Evolutionary conservation across 2,888 invertebrate genomes (phyloP), one percentile per base, ranked within the genome.

Genomic region (Pocota personata): DNA sequence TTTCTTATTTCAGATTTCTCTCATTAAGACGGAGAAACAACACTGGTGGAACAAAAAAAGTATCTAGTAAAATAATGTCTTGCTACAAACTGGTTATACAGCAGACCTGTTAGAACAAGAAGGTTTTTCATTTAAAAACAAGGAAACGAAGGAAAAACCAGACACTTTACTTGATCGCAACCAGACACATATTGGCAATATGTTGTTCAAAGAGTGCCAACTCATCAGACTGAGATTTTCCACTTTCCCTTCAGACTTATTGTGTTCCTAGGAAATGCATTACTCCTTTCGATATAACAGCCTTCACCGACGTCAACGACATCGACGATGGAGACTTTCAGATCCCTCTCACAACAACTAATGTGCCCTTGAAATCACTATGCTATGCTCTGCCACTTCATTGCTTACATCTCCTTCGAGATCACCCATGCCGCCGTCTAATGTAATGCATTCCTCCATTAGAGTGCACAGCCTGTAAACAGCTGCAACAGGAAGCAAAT

Each of bases 401-500:
- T 58, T 43, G 58, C 40, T 40, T 8, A 16, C 43, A 48, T 48
- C 37, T 62, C 40, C 10, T 37, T n/a, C 7, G 57, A 48, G 35
- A 75, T 73, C 67, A 48, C 16, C 37, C 43, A 69, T 57, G 24
- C 32, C 2, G n/a, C 3, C 6, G 7, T 10, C 52, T 78, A 43
- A 72, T 78, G 72, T 55, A 73, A 73, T 83, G 52, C 67, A 72
- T 66, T 30, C 48, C 43, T 19, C 48, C 50, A 71, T 71, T 57
- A 30, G 7, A 35, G 10, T n/a, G 35, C 32, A 37, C 3, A 24
- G 8, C 16, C 27, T 43, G 62, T 32, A 27, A 37, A 12, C 58
- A 57, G 46, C 72, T 62, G 69, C 80, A 84, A 75, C 66, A 71
- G 75, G 75, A 73, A 64, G 50, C 50, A 71, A 72, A 64, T 67